Base-by-base conservation (phyloP, 2,113 vertebrate species). In the Irena cyanogastra region DNA sequence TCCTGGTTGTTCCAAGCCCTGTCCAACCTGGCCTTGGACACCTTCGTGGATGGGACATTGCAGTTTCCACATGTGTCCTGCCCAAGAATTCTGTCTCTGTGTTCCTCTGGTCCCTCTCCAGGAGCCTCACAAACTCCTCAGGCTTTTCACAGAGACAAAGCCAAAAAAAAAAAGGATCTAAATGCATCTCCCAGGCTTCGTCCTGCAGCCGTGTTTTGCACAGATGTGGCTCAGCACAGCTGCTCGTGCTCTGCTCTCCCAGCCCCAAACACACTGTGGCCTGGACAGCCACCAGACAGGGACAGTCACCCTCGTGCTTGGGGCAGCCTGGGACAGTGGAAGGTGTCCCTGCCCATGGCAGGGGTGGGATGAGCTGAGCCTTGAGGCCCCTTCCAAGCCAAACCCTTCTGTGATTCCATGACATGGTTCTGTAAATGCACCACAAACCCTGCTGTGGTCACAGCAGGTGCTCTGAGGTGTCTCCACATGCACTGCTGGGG, bases 1-100 rank as follows among this genome's bases (percentile, higher is more conserved):
- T 2, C 7, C 33, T 26, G 28, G 23, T 1, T 45, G 39, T 27
- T 53, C 69, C 53, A n/a, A 60, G 39, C 2, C 13, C 37, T 0
- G 0, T 39, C 77, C 60, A 66, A 0, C 28, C 53, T 39, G 52
- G 33, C 69, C 60, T 17, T 39, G 87, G n/a, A 24, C 59, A 39
- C 45, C 35, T 6, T 10, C 69, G 45, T 64, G 45, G 28, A 4
- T n/a, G 39, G 33, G 19, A 11, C 16, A 30, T 8, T 1, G 0
- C 24, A 39, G 14, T 39, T 82, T 33, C 10, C 61, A 16, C 5
- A 8, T 3, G 4, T 45, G 53, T 53, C 13, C 61, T 30, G 16
- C 53, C 20, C 26, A n/a, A 45, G 39, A 13, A 26, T 30, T 45
- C 45, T 59, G 8, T 59, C 13, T 53, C 53, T 22, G n/a, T n/a